Base-by-base conservation (phyloP, 1,140 invertebrate genomes). In the Habropoda laboriosa region DNA sequence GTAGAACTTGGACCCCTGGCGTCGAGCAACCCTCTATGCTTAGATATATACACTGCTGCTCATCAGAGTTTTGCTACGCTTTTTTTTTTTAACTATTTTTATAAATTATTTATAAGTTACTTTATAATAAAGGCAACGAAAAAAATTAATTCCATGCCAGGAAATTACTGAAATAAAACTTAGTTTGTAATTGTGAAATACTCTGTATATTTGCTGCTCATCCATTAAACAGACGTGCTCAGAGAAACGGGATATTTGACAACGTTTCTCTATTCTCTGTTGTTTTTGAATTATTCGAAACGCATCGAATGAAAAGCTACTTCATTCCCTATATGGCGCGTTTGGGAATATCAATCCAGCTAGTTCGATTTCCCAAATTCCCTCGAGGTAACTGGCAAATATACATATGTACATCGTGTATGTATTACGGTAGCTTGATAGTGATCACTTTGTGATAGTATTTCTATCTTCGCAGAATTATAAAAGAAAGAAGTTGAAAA, bases 301-400 rank as follows among this genome's bases (percentile, higher is more conserved):
- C 47, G 21, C 67, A 35, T 53, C 24, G 47, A n/a, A 18, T n/a
- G 51, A 27, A 71, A 57, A 40, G 68, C 35, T 10, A 30, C 58
- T 71, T 58, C 27, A 40, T 57, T 55, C 30, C 12, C 2, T 1
- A 8, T 10, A 27, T 21, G 51, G 27, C 27, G 2, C 68, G 6
- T 57, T 57, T 40, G 68, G 51, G 38, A 71, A 57, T 71, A 47
- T n/a, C 68, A 21, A 32, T 71, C 5, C 8, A 35, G 3, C 66
- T 10, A 24, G 12, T 68, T 51, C 45, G 66, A 38, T 68, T 32
- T 51, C 38, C 6, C 21, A 38, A 68, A 68, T 51, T 21, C 66
- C n/a, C 5, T 18, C 5, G 45, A 38, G 47, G 38, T n/a, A n/a
- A 47, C 24, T 4, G 21, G 0, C 42, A 21, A 35, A 49, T n/a